Evolutionary conservation across 2,797 vertebrate genomes (phyloP).

Genomic region (Gouania willdenowi): DNA sequence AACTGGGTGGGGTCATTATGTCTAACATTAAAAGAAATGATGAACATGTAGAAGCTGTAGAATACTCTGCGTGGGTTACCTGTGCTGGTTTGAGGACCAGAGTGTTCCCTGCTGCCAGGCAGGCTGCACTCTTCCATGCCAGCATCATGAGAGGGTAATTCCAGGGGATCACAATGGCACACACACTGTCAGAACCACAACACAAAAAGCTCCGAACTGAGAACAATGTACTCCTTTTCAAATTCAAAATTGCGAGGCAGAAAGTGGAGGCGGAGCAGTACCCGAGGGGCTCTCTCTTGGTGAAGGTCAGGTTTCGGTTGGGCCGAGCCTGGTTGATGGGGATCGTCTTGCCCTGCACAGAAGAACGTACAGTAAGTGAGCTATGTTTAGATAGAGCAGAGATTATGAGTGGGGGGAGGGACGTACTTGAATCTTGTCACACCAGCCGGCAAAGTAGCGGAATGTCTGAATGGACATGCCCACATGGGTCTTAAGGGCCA

Average conservation of each 20-base stretch:
- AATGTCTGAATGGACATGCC: conserved; percentile 92
- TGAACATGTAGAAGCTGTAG: too few species aligned
- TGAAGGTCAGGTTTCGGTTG: conserved; percentile 93
- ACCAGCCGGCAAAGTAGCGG: conserved; percentile 90
- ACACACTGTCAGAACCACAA: too few species aligned
- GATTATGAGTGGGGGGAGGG: too few species aligned
- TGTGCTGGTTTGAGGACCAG: conserved; percentile 93
- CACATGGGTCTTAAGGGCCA: conserved; percentile 88
- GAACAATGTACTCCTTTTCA: too few species aligned
- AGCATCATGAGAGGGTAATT: conserved; percentile 99
- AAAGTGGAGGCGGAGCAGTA: conserved; percentile 37
- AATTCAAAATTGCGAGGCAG: too few species aligned
- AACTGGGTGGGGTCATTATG: too few species aligned
- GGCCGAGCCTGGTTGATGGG: conserved; percentile 96
- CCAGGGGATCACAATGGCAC: conserved; percentile 96
- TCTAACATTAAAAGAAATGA: too few species aligned
- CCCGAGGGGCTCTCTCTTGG: conserved; percentile 93
- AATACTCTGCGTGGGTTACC: conserved; percentile 60
- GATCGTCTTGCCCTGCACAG: conserved; percentile 88
- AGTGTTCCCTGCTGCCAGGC: conserved; percentile 92
- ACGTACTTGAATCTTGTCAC: conserved; percentile 87
- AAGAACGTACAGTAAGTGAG: too few species aligned
- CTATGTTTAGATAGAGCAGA: too few species aligned
- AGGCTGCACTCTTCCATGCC: conserved; percentile 95
- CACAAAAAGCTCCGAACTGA: too few species aligned